Percentiles rank a stretch among this genome's conserved stretches.
These are phyloP conservation scores for Tortricodes alternella DNA, from an alignment of 2,888 invertebrate species.

Conservation along the genomic window DNA sequence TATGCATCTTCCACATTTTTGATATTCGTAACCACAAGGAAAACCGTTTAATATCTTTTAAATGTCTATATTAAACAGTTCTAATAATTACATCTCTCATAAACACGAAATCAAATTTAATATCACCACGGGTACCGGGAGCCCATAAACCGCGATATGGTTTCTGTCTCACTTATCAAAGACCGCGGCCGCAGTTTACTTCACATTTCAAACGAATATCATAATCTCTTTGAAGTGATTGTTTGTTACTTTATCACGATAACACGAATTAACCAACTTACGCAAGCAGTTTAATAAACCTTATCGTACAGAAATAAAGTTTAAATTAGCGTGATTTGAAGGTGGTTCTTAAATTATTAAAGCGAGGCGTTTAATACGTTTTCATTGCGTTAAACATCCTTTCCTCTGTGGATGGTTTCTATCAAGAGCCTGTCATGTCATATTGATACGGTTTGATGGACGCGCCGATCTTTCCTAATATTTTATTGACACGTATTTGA, in stretches of 20 bases:
- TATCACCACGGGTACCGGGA: constrained; percentile 34
- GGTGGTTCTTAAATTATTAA: background rate
- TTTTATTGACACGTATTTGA: background rate
- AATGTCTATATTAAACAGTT: no score
- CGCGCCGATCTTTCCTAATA: background rate
- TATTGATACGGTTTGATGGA: background rate
- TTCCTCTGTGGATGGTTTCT: constrained; percentile 9
- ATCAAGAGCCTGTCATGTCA: constrained; percentile 23
- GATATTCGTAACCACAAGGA: no score
- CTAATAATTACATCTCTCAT: background rate
- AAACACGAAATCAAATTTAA: constrained; percentile 22
- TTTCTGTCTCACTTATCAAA: constrained; percentile 45
- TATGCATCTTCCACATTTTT: no score
- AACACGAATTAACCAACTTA: constrained; percentile 5
- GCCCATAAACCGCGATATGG: constrained; percentile 40
- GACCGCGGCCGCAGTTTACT: constrained; percentile 34
- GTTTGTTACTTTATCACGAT: constrained; percentile 17
- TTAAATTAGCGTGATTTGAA: background rate
- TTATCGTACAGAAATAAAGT: background rate
- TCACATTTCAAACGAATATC: constrained; percentile 47
- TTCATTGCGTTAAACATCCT: constrained; percentile 29
- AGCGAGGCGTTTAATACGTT: constrained; percentile 10
- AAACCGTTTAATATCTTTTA: no score
- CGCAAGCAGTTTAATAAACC: background rate
- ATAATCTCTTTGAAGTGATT: constrained; percentile 49